These are phyloP conservation scores for Acipenser oxyrinchus DNA, from an alignment of 2,797 vertebrate genomes.

Conservation along the genomic window DNA sequence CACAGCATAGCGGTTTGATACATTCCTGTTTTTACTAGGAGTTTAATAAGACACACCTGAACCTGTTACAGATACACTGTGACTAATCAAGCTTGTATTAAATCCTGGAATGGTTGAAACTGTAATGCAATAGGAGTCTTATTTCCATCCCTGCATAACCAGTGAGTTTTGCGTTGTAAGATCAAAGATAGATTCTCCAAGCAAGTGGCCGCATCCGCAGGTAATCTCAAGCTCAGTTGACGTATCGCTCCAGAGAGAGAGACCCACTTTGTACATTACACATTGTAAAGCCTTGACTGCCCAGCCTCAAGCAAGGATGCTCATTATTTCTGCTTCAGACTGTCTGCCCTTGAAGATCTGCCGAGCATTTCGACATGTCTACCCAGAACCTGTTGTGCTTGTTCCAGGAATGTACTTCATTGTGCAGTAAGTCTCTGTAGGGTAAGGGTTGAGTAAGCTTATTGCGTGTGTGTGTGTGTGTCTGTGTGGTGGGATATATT, in stretches of 20 bases:
- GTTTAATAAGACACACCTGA: too few species aligned
- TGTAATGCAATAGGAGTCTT: too few species aligned
- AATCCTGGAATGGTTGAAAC: too few species aligned
- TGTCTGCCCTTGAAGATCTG: background rate
- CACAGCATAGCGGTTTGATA: too few species aligned
- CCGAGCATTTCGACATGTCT: background rate
- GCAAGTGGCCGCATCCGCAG: too few species aligned
- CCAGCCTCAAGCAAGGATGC: background rate
- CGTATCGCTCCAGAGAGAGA: background rate
- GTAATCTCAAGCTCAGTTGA: too few species aligned
- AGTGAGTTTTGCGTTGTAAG: too few species aligned
- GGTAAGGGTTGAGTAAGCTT: background rate
- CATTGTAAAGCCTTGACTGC: background rate
- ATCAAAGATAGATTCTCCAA: too few species aligned
- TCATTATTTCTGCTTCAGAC: background rate
- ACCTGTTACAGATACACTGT: too few species aligned
- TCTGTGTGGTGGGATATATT: background rate
- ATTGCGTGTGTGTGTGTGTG: background rate
- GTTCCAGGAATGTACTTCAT: background rate
- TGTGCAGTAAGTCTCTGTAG: background rate
- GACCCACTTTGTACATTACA: background rate
- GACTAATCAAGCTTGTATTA: too few species aligned
- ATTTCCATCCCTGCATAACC: too few species aligned
- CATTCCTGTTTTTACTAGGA: too few species aligned
- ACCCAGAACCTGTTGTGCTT: background rate